These are phyloP conservation scores for Anaspis maculata DNA, from an alignment of 2,888 invertebrate species.

Conservation along the genomic window DNA sequence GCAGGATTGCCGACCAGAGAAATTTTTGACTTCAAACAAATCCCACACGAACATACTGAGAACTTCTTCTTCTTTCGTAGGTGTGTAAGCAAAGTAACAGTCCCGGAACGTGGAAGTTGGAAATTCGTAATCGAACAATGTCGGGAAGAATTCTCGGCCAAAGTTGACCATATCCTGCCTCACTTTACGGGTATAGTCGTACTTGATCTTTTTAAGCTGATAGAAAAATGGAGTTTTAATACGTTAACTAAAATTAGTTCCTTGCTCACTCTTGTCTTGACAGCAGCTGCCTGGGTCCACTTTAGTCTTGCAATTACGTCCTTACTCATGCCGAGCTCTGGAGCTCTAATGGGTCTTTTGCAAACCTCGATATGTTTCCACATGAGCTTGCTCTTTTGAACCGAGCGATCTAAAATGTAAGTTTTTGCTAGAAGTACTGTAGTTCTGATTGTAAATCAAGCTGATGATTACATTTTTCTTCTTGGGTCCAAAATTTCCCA, in stretches of 20 bases:
- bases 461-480: slow-evolving; percentile 22
- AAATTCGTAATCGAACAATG: slow-evolving; percentile 32
- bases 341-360: slow-evolving; percentile 7
- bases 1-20: slow-evolving; percentile 1
- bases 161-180: slow-evolving; percentile 28
- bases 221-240: too few species aligned
- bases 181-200: slow-evolving; percentile 24
- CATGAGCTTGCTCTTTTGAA: slow-evolving; percentile 7
- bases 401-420: slow-evolving; percentile 15
- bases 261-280: slow-evolving; percentile 16
- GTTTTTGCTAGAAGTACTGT: too few species aligned
- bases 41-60: slow-evolving; percentile 8
- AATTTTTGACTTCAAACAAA: slow-evolving; percentile 6
- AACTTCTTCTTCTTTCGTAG: slow-evolving; percentile 32
- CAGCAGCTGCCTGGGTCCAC: too few species aligned
- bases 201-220: too few species aligned
- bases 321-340: too few species aligned
- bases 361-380: slow-evolving; percentile 29
- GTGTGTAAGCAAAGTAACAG: slow-evolving; percentile 34
- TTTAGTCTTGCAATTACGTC: too few species aligned
- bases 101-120: slow-evolving; percentile 31
- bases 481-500: slow-evolving; percentile 26
- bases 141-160: slow-evolving; percentile 34
- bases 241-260: slow-evolving; percentile 3
- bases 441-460: too few species aligned